phyloP scores from a whole-genome alignment of 2,888 invertebrate species.

The Mesorhabditis spiculigera region DNA sequence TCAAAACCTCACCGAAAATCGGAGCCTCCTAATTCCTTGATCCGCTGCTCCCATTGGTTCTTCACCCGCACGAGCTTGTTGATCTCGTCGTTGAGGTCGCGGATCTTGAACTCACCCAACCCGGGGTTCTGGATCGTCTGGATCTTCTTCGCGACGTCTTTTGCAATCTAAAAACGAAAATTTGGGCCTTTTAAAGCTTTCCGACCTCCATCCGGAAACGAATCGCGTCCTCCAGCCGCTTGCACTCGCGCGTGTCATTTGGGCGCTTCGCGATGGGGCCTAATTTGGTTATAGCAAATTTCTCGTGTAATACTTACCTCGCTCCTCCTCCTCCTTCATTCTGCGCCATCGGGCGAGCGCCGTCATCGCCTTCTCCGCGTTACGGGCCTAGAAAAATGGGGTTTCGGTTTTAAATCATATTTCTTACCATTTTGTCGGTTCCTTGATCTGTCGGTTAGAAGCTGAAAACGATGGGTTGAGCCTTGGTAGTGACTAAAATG shows the following conservation, averaged over 20 bases:
- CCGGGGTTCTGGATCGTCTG: constrained; percentile 91
- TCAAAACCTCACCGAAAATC: constrained; percentile 65
- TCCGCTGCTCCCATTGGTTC: constrained; percentile 85
- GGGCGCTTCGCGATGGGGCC: constrained; percentile 54
- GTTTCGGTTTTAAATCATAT: neutral
- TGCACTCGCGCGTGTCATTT: constrained; percentile 80
- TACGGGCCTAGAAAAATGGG: constrained; percentile 71
- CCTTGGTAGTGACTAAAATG: no score
- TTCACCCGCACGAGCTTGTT: constrained; percentile 88
- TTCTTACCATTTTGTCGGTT: neutral
- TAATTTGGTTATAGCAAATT: constrained; percentile 11
- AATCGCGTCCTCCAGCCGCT: constrained; percentile 84
- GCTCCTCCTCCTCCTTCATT: constrained; percentile 80
- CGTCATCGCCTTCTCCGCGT: constrained; percentile 97
- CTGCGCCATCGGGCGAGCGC: constrained; percentile 96
- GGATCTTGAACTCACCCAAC: constrained; percentile 93
- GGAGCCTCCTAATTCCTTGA: constrained; percentile 88
- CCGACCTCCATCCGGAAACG: constrained; percentile 75
- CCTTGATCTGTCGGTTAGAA: neutral
- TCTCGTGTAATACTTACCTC: constrained; percentile 17
- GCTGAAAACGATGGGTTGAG: neutral
- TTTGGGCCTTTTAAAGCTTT: neutral
- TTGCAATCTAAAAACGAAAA: constrained; percentile 72
- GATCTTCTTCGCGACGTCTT: constrained; percentile 96
- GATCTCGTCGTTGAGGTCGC: constrained; percentile 98